These are phyloP conservation scores for Tholera decimalis DNA, from an alignment of 2,888 invertebrate genomes.

Conservation along the genomic window DNA sequence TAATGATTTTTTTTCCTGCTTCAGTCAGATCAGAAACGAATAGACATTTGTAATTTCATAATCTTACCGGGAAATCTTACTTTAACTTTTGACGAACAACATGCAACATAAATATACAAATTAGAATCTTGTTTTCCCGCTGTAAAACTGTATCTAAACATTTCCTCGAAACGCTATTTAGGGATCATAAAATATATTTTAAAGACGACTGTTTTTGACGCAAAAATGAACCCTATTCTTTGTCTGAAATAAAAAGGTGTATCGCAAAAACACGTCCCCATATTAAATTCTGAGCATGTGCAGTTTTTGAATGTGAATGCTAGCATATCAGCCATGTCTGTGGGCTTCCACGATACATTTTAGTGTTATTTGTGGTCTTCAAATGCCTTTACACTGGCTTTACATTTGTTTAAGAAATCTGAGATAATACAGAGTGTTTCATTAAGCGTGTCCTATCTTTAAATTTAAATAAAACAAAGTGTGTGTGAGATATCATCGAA, in stretches of 20 bases:
- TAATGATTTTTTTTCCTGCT: too few species aligned
- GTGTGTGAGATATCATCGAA: too few species aligned
- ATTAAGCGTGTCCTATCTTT: too few species aligned
- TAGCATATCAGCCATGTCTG: slow-evolving; percentile 21
- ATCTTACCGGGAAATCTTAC: background rate
- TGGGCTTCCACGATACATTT: background rate
- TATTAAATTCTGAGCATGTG: slow-evolving; percentile 32
- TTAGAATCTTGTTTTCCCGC: background rate
- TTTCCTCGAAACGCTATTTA: background rate
- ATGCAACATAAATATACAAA: background rate
- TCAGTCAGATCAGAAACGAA: too few species aligned
- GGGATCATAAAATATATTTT: background rate
- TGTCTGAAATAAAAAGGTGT: background rate
- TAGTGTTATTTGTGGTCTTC: background rate
- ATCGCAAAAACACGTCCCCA: background rate
- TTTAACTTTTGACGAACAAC: background rate
- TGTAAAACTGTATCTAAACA: background rate
- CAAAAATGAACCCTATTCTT: background rate
- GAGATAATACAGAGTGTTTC: too few species aligned
- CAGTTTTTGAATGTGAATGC: slow-evolving; percentile 10
- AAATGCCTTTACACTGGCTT: background rate
- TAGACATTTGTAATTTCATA: background rate
- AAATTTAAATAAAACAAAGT: too few species aligned
- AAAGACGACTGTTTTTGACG: background rate
- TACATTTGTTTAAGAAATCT: too few species aligned